Base-by-base conservation (phyloP, 2,888 invertebrate species). In the Hypsopygia costalis region DNA sequence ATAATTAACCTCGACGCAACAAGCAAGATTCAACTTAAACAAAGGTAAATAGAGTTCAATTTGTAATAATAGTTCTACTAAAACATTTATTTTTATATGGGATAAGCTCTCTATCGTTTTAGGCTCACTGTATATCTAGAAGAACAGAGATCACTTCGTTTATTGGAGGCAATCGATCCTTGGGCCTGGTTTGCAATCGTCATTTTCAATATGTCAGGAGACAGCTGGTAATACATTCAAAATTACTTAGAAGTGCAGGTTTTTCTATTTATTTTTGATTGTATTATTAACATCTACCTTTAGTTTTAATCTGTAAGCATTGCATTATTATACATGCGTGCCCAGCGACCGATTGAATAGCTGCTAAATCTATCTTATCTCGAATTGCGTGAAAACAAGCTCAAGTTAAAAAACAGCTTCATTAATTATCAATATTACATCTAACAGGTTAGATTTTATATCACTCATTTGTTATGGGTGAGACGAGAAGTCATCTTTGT, bases 91-190 rank as follows among this genome's bases (percentile, higher is more conserved):
- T 77, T n/a, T 76, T 66, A 75, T 80, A 78, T 65, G 75, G 74
- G 69, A 58, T 86, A 87, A 88, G 87, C 88, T 88, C 87, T 87
- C 76, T 87, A 86, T 74, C 66, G 66, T 73, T 68, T 86, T 87
- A 88, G 87, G 87, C 87, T 86, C 78, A 68, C 65, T 68, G 69
- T 71, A 62, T 57, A 54, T 77, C 78, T 71, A 73, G 76, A 79
- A 75, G 58, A 64, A 76, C 81, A 79, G 65, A 76, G 75, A 72
- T 69, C 52, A 72, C 76, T 72, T 68, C 69, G 40, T 55, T 47
- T 34, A 16, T 10, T 31, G 11, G 36, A 10, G 5, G 10, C 31
- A 7, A n/a, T 21, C 30, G 36, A 41, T 36, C 36, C 32, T 29
- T 27, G 16, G 4, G 16, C 3, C 4, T n/a, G n/a, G 29, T 11